Base-by-base conservation (phyloP, 2,888 invertebrate genomes). In the Fragum fragum region DNA sequence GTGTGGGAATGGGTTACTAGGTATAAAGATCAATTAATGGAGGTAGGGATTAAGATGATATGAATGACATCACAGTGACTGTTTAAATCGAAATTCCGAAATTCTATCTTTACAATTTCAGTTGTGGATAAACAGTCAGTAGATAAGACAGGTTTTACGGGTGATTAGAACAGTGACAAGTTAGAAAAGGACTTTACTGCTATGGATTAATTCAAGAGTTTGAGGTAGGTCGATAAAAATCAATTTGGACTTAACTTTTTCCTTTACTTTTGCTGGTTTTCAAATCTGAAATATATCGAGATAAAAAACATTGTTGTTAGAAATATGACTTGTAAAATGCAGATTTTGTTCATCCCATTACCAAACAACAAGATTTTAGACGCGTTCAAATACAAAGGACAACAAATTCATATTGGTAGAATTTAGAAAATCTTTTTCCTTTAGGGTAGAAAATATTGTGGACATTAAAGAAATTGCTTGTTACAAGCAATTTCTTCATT, bases 131-230 rank as follows among this genome's bases (percentile, higher is more conserved):
- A 29, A 36, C 29, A 63, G 9, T 63, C 36, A 9, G 28, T 63
- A 63, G 63, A 63, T 63, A 36, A 63, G 63, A 63, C 63, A n/a
- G 29, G 63, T 29, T 63, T 63, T 28, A 63, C 28, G 63, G 63
- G 36, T 63, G 36, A 63, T 28, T 57, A 18, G 57, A 26, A 47
- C 47, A 47, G 47, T 47, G 14, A 47, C 47, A 47, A 18, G 2
- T 14, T 47, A 47, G 47, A 47, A 47, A 47, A n/a, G 47, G 47
- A 47, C 47, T 47, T 47, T 47, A 47, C 47, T 47, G 47, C 47
- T 47, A 47, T 47, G 47, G 47, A 47, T 47, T 57, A 26, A 57
- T 57, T 57, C 23, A 7, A 57, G 28, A n/a, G 57, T 57, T 57
- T 11, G 11, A 18, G 23, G 57, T 57, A 57, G 57, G 23, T 57